These are phyloP conservation scores for Andrena minutula DNA, from an alignment of 2,888 invertebrate species.

Conservation along the genomic window DNA sequence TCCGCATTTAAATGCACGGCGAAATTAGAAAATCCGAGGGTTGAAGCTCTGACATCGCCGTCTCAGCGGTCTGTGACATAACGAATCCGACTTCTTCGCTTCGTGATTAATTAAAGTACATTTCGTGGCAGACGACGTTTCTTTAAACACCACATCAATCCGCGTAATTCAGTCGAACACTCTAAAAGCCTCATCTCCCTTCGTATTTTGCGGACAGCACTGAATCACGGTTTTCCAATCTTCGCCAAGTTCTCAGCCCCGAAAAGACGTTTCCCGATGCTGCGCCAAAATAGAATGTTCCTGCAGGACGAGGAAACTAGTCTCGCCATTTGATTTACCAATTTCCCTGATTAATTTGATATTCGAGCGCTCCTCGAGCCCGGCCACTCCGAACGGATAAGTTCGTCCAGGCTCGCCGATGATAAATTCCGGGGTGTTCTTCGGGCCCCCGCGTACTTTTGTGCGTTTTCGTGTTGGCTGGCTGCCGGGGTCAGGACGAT, in stretches of 20 bases:
- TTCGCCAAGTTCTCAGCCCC: slow-evolving; percentile 24
- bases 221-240: slow-evolving; percentile 44
- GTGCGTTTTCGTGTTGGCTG: slow-evolving; percentile 24
- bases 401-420: slow-evolving; percentile 34
- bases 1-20: slow-evolving; percentile 6
- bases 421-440: slow-evolving; percentile 55
- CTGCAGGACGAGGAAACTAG: neutral
- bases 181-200: neutral
- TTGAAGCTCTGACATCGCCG: neutral
- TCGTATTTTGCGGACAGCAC: neutral
- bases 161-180: neutral
- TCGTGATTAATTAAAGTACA: slow-evolving; percentile 29
- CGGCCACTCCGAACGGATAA: neutral
- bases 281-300: slow-evolving; percentile 45
- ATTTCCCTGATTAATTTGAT: slow-evolving; percentile 39
- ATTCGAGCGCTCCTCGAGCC: neutral
- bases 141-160: slow-evolving; percentile 16
- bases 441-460: slow-evolving; percentile 46
- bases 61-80: neutral
- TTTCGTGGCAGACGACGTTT: neutral
- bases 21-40: slow-evolving; percentile 41
- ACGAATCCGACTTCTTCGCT: slow-evolving; percentile 5
- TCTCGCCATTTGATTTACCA: neutral
- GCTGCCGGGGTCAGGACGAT: slow-evolving; percentile 51
- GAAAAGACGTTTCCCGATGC: slow-evolving; percentile 25